Conservation (phyloP, 92 coral and sea anemone genomes). For the Porites rus region DNA sequence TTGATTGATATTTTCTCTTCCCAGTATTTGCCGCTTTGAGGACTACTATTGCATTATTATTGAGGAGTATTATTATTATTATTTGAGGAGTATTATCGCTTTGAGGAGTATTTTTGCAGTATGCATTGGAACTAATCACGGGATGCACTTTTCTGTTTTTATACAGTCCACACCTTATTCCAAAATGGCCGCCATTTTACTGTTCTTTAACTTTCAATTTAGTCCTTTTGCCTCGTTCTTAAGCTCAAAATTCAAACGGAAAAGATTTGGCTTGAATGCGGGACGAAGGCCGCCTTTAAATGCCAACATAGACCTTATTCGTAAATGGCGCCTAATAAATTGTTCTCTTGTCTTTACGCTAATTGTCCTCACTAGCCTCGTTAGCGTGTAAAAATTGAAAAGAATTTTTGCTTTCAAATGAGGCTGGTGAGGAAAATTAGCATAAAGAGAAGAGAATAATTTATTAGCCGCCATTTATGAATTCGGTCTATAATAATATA, state of each 20-base stretch:
- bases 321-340: not conserved
- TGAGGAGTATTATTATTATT: no score
- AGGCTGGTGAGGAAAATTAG: not conserved
- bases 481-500: no score
- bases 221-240: no score
- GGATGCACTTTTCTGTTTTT: not conserved
- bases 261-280: no score
- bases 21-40: not conserved
- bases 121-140: not conserved
- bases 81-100: no score
- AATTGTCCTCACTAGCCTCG: constrained; percentile 5
- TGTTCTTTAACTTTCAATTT: not conserved
- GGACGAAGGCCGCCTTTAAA: no score
- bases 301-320: not conserved
- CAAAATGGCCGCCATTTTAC: constrained; percentile 3
- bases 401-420: constrained; percentile 2
- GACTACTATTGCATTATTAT: no score
- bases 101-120: not conserved
- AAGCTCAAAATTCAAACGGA: no score
- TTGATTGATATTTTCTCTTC: constrained; percentile 10
- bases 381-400: not conserved
- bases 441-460: no score
- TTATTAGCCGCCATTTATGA: no score
- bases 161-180: not conserved
- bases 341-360: not conserved